phyloP scores from a whole-genome alignment of 2,113 vertebrate genomes.

The Clarias macrocephalus region DNA sequence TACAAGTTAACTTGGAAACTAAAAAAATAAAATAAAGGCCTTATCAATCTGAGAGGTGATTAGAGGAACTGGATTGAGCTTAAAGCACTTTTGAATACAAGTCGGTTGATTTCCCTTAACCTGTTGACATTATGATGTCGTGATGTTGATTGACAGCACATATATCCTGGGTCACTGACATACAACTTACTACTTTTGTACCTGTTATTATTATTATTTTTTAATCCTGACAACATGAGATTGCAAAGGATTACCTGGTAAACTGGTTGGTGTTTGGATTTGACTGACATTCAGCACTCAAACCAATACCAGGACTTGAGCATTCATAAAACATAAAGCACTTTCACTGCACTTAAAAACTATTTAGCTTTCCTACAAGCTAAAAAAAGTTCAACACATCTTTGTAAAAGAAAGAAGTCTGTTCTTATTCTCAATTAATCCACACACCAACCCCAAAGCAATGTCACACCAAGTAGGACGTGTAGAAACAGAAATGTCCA shows the following conservation, averaged over 20 bases:
- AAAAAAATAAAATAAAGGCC: background rate
- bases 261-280: background rate
- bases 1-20: background rate
- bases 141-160: background rate
- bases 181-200: background rate
- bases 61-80: background rate
- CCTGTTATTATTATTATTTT: background rate
- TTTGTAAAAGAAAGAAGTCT: background rate
- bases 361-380: background rate
- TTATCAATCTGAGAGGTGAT: background rate
- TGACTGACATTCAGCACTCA: background rate
- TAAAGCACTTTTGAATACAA: background rate
- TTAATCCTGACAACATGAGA: background rate
- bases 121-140: background rate
- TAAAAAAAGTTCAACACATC: background rate
- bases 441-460: conserved; percentile 1
- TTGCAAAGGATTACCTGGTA: background rate
- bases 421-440: background rate
- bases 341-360: background rate
- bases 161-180: background rate
- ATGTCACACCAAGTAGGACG: conserved; percentile 1
- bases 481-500: conserved; percentile 42
- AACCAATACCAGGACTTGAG: background rate
- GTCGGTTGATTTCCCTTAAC: background rate
- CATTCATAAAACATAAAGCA: no score